Base-by-base conservation (phyloP, 2,797 vertebrate genomes). In the Esox lucius region DNA sequence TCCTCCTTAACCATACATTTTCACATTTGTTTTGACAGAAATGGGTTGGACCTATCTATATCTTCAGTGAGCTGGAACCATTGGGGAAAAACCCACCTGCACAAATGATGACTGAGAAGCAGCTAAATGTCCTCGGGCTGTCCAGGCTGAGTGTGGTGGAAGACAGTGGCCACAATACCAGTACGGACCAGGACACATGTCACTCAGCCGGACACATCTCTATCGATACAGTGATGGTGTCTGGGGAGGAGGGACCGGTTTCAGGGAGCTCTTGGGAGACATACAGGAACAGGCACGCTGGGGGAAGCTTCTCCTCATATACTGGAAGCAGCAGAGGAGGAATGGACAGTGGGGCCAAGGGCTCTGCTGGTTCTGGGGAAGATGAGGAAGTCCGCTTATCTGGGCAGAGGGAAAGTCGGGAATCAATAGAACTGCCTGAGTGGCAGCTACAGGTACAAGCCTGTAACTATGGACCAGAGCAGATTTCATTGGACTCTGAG, bases 191-290 rank as follows among this genome's bases (percentile, higher is more conserved):
- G 33, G 83, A 77, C 2, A 84, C 83, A 11, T 84, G 93, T 13
- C 90, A 81, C 75, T 94, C 93, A 0, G 91, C 92, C 0, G 95
- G 95, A 13, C 92, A 92, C 64, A 83, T 97, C 68, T 97, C 96
- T 76, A 95, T 98, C n/a, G 91, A 95, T 53, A 96, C 95, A 0
- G 97, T 98, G 6, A 96, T 88, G 0, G 93, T 98, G 76, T 92
- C 85, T 0, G 95, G 91, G 4, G 93, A 92, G 33, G 93, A 90
- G 39, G 85, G 78, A 33, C 85, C 79, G 1, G 39, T 70, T 15
- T 81, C 79, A 1, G 78, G 82, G 73, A 80, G 78, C 78, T 88
- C 86, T 0, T 70, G 62, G 0, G 84, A 82, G 0, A 74, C 79
- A 17, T 80, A 81, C 9, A 71, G 71, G 35, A 76, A 68, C 7